Evolutionary conservation across 2,888 invertebrate genomes (phyloP).

Genomic region (Steromphala cineraria): DNA sequence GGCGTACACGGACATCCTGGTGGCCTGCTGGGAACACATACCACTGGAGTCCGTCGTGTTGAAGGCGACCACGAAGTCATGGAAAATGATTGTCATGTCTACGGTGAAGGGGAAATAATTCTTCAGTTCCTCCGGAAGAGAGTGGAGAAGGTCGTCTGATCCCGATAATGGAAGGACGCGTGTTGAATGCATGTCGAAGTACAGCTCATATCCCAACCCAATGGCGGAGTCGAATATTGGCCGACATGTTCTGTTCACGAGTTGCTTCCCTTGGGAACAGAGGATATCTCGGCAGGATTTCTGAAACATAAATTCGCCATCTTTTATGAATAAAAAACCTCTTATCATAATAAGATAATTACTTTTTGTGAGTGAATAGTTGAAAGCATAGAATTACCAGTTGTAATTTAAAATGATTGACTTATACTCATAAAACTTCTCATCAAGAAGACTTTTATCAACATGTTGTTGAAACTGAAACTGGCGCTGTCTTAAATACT

Average conservation of each 20-base stretch:
- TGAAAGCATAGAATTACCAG: no score
- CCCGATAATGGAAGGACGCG: constrained; percentile 20
- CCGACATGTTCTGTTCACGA: constrained; percentile 22
- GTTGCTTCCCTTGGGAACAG: constrained; percentile 34
- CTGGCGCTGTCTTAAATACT: no score
- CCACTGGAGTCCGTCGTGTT: constrained; percentile 33
- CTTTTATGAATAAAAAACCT: not conserved
- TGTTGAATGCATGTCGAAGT: constrained; percentile 25
- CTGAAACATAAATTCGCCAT: constrained; percentile 22
- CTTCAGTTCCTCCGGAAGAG: constrained; percentile 33
- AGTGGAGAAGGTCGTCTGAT: constrained; percentile 30
- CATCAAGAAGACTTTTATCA: no score
- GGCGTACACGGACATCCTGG: constrained; percentile 28
- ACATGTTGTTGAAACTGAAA: no score
- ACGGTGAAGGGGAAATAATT: constrained; percentile 9
- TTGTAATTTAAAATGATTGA: no score
- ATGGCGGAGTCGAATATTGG: constrained; percentile 26
- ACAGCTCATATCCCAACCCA: constrained; percentile 31
- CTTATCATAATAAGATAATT: no score
- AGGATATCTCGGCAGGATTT: constrained; percentile 31
- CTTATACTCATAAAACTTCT: no score
- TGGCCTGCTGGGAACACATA: constrained; percentile 26
- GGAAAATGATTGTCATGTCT: not conserved
- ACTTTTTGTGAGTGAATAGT: no score
- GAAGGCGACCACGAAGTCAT: constrained; percentile 36